These are phyloP conservation scores for Centropus bengalensis DNA, from an alignment of 2,113 vertebrate genomes.

Conservation along the genomic window DNA sequence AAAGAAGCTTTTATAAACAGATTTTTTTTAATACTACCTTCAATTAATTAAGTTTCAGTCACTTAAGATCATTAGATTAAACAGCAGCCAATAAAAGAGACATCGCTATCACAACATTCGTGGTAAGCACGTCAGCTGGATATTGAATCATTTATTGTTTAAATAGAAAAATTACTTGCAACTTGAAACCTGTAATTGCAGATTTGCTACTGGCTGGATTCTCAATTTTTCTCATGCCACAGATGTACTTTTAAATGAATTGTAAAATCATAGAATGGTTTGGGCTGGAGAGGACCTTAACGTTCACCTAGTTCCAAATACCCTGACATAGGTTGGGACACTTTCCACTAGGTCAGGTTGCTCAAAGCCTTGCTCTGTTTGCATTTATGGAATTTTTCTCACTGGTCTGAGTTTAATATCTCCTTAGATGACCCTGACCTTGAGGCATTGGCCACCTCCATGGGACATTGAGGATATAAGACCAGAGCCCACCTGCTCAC, in stretches of 20 bases:
- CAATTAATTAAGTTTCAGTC: constrained; percentile 47
- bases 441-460: accelerated
- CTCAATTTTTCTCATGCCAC: not conserved
- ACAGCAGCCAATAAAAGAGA: constrained; percentile 7
- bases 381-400: not conserved
- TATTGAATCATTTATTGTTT: not conserved
- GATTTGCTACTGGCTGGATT: not conserved
- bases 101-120: not conserved
- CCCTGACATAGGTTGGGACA: too few relatives aligned
- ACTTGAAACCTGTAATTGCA: not conserved
- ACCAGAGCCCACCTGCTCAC: not conserved
- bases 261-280: too few relatives aligned
- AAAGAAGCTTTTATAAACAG: constrained; percentile 13
- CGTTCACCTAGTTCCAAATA: too few relatives aligned
- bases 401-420: not conserved
- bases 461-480: not conserved
- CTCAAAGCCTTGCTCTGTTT: not conserved
- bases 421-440: not conserved
- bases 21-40: constrained; percentile 13
- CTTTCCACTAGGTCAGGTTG: too few relatives aligned
- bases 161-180: not conserved
- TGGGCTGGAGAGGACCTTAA: too few relatives aligned
- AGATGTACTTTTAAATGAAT: not conserved
- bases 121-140: not conserved
- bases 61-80: constrained; percentile 12